Evolutionary conservation across 2,888 invertebrate genomes (phyloP), one percentile per base, ranked within the genome.

Genomic region (Thecocarcelia acutangulata): DNA sequence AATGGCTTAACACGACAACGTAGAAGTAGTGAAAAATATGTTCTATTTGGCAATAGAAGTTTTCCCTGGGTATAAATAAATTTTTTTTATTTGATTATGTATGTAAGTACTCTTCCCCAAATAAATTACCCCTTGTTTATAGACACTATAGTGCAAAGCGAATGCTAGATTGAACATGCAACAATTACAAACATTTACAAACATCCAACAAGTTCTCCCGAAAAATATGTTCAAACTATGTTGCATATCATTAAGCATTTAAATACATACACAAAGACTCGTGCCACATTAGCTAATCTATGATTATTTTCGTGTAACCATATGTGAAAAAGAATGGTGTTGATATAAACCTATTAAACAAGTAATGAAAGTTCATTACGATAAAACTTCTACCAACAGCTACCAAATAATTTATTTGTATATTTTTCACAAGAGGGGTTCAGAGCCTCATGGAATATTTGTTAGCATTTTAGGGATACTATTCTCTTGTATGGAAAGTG

Each of bases 241-340:
- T 44, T 56, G 13, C 33, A 46, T 52, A 40, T 17, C 28, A 28
- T 61, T 54, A 56, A 11, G 46, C 21, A 42, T 48, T 19, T 40
- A 24, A 3, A 42, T 19, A 28, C 40, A 28, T n/a, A 33, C 33
- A 33, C 33, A 33, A 33, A 33, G 33, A 9, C 33, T 46, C 5
- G n/a, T 11, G 12, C 24, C 24, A 40, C 37, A 64, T 21, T 56
- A 74, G 11, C 44, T 54, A 54, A 54, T 54, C 28, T 50, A 15
- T 68, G 52, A 68, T 52, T 52, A 68, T 42, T 15, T 33, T 58
- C 24, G 28, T 24, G 52, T 5, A 21, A 52, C 15, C n/a, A 17
- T 12, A 12, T 15, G 24, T 12, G 19, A 24, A 46, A 19, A 44
- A n/a, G 2, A 46, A 19, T 56, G n/a, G 42, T 69, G 61, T 69